These are phyloP conservation scores for Microtus agrestis DNA, from an alignment of 2,797 vertebrate genomes.

Conservation along the genomic window DNA sequence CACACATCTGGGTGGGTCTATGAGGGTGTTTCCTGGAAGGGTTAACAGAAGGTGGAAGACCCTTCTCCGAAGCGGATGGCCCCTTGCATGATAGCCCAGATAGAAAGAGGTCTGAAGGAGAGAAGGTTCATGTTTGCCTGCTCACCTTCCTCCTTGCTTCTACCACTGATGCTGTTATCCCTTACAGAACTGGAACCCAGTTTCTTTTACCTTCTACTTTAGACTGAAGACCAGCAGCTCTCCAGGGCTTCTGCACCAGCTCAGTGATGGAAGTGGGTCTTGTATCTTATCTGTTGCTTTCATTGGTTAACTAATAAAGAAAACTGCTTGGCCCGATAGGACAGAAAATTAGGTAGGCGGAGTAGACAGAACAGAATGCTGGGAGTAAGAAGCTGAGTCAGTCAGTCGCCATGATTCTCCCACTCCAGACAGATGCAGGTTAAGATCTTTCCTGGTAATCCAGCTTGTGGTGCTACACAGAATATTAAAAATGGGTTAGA, in stretches of 20 bases:
- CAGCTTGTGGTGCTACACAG: no score
- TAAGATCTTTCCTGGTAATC: no score
- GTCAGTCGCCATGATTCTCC: no score
- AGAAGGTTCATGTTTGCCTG: neutral
- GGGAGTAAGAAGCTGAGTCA: no score
- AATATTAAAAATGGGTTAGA: no score
- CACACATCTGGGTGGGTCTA: neutral
- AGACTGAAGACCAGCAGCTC: neutral
- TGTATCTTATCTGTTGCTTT: no score
- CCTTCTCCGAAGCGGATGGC: neutral
- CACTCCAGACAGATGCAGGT: no score
- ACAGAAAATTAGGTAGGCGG: no score
- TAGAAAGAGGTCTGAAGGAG: neutral
- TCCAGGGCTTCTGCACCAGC: neutral
- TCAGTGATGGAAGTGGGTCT: no score
- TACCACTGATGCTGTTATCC: neutral
- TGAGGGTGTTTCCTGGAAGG: neutral
- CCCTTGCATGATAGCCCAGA: neutral
- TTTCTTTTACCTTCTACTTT: neutral
- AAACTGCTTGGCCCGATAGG: no score
- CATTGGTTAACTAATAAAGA: no score
- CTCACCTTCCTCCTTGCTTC: neutral
- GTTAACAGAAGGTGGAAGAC: neutral
- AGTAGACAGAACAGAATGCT: no score
- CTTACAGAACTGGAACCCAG: neutral